Conservation (phyloP, 2,888 invertebrate species). For the Cephus pulcher region DNA sequence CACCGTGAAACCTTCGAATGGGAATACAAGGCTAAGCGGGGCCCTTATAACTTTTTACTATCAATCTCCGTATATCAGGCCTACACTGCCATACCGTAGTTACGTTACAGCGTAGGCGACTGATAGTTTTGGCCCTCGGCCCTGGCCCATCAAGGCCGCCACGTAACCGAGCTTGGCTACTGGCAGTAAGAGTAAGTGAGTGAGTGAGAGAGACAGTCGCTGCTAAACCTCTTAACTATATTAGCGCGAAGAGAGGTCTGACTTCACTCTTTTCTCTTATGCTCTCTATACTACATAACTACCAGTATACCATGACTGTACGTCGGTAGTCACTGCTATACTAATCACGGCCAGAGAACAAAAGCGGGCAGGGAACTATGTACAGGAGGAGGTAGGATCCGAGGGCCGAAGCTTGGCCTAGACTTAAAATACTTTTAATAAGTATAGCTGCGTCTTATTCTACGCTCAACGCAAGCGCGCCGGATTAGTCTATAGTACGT, state of each 20-base stretch:
- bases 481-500: not conserved
- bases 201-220: conserved; percentile 23
- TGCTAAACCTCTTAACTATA: conserved; percentile 45
- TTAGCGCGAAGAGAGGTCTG: conserved; percentile 29
- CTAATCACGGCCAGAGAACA: not conserved
- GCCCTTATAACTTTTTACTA: not conserved
- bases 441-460: conserved; percentile 52
- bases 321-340: not conserved
- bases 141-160: conserved; percentile 55
- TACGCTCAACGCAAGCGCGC: conserved; percentile 4
- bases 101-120: conserved; percentile 6
- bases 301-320: not conserved
- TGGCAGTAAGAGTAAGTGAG: conserved; percentile 17
- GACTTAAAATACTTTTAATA: conserved; percentile 61
- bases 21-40: not conserved
- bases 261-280: not conserved
- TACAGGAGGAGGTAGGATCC: conserved; percentile 33
- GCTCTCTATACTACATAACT: not conserved
- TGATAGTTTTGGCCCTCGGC: conserved; percentile 59
- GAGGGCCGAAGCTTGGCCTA: conserved; percentile 56
- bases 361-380: not conserved
- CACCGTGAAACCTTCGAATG: not conserved
- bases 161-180: conserved; percentile 35
- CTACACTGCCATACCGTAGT: not conserved
- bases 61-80: not conserved